Evolutionary conservation across 2,888 invertebrate genomes (phyloP).

Genomic region (Meganola albula): DNA sequence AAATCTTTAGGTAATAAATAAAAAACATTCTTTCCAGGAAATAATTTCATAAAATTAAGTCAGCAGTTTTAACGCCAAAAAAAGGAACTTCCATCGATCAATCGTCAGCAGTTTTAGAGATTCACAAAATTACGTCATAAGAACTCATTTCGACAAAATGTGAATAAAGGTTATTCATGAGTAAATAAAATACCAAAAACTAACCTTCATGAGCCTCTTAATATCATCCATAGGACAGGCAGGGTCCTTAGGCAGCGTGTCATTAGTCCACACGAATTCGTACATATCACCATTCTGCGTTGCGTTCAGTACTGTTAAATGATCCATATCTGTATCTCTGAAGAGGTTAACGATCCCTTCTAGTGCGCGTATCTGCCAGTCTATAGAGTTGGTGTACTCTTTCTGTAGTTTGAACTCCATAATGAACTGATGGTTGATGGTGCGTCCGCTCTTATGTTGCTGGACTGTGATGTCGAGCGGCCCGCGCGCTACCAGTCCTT

Average conservation of each 20-base stretch:
- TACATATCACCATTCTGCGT: conserved; percentile 79
- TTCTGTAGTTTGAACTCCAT: conserved; percentile 77
- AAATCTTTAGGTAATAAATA: too few species aligned
- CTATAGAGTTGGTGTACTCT: conserved; percentile 80
- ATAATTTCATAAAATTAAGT: too few species aligned
- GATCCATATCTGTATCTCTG: conserved; percentile 78
- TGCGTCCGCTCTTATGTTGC: conserved; percentile 86
- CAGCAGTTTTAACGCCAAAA: too few species aligned
- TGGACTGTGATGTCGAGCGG: conserved; percentile 87
- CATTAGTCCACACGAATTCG: conserved; percentile 91
- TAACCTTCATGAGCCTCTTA: conserved; percentile 81
- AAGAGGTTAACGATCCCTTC: conserved; percentile 76
- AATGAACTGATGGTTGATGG: conserved; percentile 89
- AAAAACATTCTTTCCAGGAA: too few species aligned
- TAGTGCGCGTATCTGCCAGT: conserved; percentile 87
- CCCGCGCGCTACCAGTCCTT: conserved; percentile 84
- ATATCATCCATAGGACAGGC: conserved; percentile 88
- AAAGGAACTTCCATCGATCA: too few species aligned
- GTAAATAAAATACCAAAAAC: too few species aligned
- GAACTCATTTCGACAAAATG: too few species aligned
- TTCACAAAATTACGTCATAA: too few species aligned
- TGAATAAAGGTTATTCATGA: too few species aligned
- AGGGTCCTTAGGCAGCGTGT: conserved; percentile 84
- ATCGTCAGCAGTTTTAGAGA: too few species aligned
- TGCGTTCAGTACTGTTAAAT: conserved; percentile 83